These are phyloP conservation scores for Tipula helvola DNA, from an alignment of 2,888 invertebrate species.

Conservation along the genomic window DNA sequence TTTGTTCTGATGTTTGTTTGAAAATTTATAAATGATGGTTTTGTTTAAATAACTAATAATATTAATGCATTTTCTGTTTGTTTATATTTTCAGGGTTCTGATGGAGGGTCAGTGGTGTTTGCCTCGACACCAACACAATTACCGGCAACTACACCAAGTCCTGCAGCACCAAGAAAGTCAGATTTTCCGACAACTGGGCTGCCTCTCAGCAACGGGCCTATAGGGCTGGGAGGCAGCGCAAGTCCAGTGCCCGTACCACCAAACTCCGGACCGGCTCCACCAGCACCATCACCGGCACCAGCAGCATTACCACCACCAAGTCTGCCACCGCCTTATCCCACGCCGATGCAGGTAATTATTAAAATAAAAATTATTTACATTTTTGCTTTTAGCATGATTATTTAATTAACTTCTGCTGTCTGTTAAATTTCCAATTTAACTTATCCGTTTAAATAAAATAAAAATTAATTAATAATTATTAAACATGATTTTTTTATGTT, in stretches of 20 bases:
- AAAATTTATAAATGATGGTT: not conserved
- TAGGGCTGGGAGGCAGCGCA: conserved; percentile 49
- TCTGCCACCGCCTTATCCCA: conserved; percentile 48
- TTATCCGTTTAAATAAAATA: not conserved
- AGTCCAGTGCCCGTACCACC: conserved; percentile 53
- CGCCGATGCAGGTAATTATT: conserved; percentile 29
- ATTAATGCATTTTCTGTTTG: conserved; percentile 14
- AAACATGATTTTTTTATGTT: not conserved
- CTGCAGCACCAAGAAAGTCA: conserved; percentile 52
- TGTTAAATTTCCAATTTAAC: not conserved
- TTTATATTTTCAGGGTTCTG: conserved; percentile 50
- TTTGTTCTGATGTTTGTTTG: not conserved
- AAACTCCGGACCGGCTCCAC: conserved; percentile 46
- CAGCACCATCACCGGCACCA: conserved; percentile 57
- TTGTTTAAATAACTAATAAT: not conserved
- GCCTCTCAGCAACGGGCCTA: conserved; percentile 42
- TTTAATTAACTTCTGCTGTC: not conserved
- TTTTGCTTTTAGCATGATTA: not conserved
- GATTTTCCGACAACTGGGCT: conserved; percentile 45
- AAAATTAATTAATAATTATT: not conserved
- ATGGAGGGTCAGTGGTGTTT: conserved; percentile 61
- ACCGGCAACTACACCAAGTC: conserved; percentile 35
- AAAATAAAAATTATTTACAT: not conserved
- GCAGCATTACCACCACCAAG: conserved; percentile 53
- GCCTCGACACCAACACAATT: conserved; percentile 43